Conservation (phyloP, 2,113 vertebrate genomes). For the Dascyllus trimaculatus region DNA sequence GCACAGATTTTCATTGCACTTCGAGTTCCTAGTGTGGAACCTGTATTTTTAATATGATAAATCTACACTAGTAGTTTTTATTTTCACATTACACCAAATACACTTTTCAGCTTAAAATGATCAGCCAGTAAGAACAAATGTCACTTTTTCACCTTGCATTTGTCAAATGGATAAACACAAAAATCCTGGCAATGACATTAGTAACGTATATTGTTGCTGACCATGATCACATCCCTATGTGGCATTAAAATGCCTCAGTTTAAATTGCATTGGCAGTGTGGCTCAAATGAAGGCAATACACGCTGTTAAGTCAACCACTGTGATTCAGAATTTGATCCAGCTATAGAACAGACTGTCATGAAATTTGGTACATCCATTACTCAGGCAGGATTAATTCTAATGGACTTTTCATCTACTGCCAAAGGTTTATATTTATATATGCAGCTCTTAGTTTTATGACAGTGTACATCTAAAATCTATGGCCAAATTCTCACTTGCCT, state of each 20-base stretch:
- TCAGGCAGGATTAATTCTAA: constrained; percentile 1
- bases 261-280: background rate
- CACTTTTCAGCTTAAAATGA: background rate
- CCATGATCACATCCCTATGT: constrained; percentile 1
- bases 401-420: background rate
- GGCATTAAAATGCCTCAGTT: background rate
- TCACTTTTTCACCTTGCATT: background rate
- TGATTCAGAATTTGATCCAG: background rate
- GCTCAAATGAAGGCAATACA: background rate
- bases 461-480: background rate
- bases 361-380: background rate
- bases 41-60: too few species aligned
- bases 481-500: background rate
- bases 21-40: too few species aligned
- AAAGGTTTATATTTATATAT: too few species aligned
- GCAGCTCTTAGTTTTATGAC: background rate
- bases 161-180: background rate
- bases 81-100: too few species aligned
- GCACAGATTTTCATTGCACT: too few species aligned
- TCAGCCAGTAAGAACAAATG: background rate
- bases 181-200: background rate
- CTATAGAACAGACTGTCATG: background rate
- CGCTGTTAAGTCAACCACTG: background rate
- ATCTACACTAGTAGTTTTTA: too few species aligned
- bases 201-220: background rate